A percentile compares a stretch with the other conserved stretches of the same genome.
These are phyloP conservation scores for Typhlomys cinereus DNA, from an alignment of 2,113 vertebrate genomes.

Conservation along the genomic window DNA sequence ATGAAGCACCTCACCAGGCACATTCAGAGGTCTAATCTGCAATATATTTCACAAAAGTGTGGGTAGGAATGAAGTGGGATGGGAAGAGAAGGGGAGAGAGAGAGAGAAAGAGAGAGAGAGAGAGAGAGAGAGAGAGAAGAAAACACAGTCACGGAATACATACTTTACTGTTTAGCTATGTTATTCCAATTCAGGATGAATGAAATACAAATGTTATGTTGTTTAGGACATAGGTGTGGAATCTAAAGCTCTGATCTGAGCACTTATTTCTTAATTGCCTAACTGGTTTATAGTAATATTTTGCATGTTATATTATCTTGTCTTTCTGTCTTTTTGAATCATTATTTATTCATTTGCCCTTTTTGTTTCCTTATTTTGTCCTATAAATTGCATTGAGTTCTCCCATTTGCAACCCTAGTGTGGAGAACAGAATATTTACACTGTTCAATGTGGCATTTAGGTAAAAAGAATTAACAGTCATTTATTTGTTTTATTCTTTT, in stretches of 20 bases:
- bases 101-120: neutral
- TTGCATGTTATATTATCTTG: neutral
- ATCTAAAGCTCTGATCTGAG: no score
- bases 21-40: neutral
- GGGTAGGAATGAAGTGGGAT: no score
- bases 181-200: neutral
- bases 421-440: neutral
- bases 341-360: neutral
- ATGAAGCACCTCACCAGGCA: rapidly evolving
- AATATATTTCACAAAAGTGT: neutral
- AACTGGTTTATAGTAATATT: neutral
- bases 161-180: neutral
- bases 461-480: neutral
- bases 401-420: neutral
- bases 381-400: neutral
- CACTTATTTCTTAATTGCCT: neutral
- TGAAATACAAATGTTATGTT: no score
- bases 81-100: neutral
- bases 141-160: neutral
- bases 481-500: neutral
- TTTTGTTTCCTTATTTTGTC: neutral
- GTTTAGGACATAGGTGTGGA: no score
- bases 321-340: neutral
- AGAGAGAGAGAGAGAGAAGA: neutral
- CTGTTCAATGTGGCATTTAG: neutral